A percentile compares a stretch with the other conserved stretches of the same genome.
phyloP scores from a whole-genome alignment of 2,888 invertebrate genomes.

The Spodoptera littoralis region DNA sequence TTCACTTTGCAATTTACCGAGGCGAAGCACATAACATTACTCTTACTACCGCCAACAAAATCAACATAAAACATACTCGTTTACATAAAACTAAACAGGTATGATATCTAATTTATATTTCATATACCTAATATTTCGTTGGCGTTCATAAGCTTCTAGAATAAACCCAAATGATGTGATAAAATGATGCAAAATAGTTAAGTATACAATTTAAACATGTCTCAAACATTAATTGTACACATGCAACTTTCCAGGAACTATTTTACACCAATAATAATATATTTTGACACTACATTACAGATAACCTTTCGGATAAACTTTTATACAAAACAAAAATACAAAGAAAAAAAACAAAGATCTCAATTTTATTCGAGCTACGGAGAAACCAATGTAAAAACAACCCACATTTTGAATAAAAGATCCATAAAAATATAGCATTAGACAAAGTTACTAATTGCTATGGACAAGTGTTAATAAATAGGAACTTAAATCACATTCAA shows the following conservation, averaged over 20 bases:
- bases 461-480: too few species aligned
- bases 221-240: not conserved
- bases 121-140: not conserved
- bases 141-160: not conserved
- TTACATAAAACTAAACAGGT: too few species aligned
- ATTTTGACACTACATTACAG: conserved; percentile 1
- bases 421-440: conserved; percentile 12
- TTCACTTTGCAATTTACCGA: too few species aligned
- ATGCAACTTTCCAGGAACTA: conserved; percentile 5
- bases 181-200: conserved; percentile 12
- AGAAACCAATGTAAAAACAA: not conserved
- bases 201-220: not conserved
- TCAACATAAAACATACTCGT: too few species aligned
- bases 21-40: too few species aligned
- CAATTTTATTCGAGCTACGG: conserved; percentile 13
- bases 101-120: too few species aligned
- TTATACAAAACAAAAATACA: conserved; percentile 30
- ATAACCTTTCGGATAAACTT: conserved; percentile 32
- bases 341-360: conserved; percentile 30
- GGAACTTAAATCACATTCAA: too few species aligned
- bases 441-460: not conserved
- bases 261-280: conserved; percentile 2
- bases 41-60: too few species aligned
- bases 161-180: not conserved
- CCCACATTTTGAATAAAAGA: not conserved